Base-by-base conservation (phyloP, 2,888 invertebrate species). In the Aplocera efformata region DNA sequence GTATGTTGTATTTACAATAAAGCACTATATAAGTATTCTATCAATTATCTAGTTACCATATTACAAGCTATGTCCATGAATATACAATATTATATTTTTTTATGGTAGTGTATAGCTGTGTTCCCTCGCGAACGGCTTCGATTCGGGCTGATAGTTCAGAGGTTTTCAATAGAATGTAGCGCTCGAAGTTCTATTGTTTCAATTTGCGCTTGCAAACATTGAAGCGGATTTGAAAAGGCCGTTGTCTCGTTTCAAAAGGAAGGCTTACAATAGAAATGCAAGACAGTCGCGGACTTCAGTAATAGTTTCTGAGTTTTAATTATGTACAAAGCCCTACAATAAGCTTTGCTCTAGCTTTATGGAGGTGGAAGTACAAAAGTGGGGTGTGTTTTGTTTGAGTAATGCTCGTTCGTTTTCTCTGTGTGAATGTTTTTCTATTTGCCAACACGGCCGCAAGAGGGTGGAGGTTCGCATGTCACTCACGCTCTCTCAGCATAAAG, bases 131-230 rank as follows among this genome's bases (percentile, higher is more conserved):
- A 42, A 35, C 28, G 32, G 29, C 34, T 37, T 24, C 22, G 43
- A 36, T 32, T 7, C 32, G 38, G 35, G 25, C 21, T 32, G 34
- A 49, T 49, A 40, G 31, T 42, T 42, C 35, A 35, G 30, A 43
- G 35, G 32, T 29, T 48, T 48, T 49, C 45, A 51, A 46, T 43
- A 41, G 32, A 21, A 24, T 20, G 42, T 33, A 28, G 33, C 28
- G 40, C 39, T 47, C 39, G 30, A 33, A 30, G 37, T 34, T 45
- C 35, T 35, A 48, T 50, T 52, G 48, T 55, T 52, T 45, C 40
- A 42, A 43, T 50, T 42, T 36, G 38, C 33, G 32, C 32, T 30
- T 40, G 40, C 26, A 35, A 42, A 39, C 42, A 45, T 41, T 34
- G 33, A 10, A 46, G 30, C 40, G 22, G 35, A 33, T 43, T 50